phyloP scores from a whole-genome alignment of 2,888 invertebrate species.

The Phalera bucephala region DNA sequence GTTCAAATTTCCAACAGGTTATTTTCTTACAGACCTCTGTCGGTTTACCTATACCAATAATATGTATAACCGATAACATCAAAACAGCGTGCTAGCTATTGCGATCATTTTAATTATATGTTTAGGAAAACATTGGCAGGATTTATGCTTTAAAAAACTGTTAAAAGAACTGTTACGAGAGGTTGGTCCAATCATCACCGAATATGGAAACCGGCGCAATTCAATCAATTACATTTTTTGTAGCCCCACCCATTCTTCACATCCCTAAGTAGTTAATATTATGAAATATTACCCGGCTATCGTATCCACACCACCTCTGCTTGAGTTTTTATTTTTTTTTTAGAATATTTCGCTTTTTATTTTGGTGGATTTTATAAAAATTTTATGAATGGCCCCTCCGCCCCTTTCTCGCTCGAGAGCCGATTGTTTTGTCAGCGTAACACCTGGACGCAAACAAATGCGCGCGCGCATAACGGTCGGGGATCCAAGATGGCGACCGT shows the following conservation, averaged over 20 bases:
- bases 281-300: slow-evolving; percentile 74
- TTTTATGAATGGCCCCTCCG: slow-evolving; percentile 72
- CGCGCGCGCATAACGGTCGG: slow-evolving; percentile 62
- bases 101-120: no score
- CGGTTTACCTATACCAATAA: no score
- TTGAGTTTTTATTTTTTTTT: slow-evolving; percentile 40
- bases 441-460: slow-evolving; percentile 79
- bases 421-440: slow-evolving; percentile 81
- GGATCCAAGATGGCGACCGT: slow-evolving; percentile 59
- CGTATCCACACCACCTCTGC: slow-evolving; percentile 48
- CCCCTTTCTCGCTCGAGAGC: slow-evolving; percentile 68
- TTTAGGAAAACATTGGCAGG: no score
- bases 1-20: no score
- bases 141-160: no score
- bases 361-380: slow-evolving; percentile 68
- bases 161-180: slow-evolving; percentile 21
- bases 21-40: no score
- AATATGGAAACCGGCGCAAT: slow-evolving; percentile 51
- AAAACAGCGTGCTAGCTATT: no score
- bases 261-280: slow-evolving; percentile 74
- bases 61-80: no score
- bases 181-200: slow-evolving; percentile 30
- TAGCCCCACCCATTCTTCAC: slow-evolving; percentile 72
- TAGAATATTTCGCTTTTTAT: slow-evolving; percentile 60
- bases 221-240: slow-evolving; percentile 64